Conservation (phyloP, 2,797 vertebrate genomes). For the Chelonia mydas region DNA sequence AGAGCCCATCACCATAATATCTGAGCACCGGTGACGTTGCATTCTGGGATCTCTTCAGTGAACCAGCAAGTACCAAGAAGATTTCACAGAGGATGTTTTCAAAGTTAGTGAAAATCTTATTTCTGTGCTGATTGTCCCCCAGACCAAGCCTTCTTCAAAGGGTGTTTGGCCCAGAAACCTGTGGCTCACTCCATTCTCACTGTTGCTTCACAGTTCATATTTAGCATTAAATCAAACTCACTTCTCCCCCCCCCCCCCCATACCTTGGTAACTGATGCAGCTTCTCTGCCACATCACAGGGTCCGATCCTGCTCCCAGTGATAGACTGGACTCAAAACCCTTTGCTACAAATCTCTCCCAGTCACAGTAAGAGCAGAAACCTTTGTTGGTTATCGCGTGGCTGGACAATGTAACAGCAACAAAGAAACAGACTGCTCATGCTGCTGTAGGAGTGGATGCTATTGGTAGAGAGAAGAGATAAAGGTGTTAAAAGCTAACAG, state of each 20-base stretch:
- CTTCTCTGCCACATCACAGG: background rate
- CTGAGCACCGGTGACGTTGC: background rate
- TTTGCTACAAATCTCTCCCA: background rate
- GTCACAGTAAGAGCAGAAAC: background rate
- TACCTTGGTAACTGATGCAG: fast-evolving
- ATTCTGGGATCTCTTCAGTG: background rate
- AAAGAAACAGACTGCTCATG: background rate
- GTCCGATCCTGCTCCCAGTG: fast-evolving
- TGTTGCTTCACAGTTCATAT: background rate
- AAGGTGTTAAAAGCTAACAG: background rate
- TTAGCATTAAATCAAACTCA: background rate
- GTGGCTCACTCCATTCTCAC: background rate
- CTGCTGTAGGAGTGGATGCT: background rate
- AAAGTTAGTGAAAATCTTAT: background rate
- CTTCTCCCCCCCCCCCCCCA: background rate
- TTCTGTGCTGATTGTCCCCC: background rate
- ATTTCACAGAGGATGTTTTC: background rate
- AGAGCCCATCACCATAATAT: background rate
- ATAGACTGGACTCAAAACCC: background rate
- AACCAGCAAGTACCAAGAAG: background rate
- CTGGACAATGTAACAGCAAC: no score
- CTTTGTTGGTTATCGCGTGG: background rate
- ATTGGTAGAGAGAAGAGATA: background rate
- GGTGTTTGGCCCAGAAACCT: background rate
- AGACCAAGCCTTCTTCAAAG: background rate